These are phyloP conservation scores for Neelides sp. DNA, from an alignment of 1,140 invertebrate species.

Conservation along the genomic window DNA sequence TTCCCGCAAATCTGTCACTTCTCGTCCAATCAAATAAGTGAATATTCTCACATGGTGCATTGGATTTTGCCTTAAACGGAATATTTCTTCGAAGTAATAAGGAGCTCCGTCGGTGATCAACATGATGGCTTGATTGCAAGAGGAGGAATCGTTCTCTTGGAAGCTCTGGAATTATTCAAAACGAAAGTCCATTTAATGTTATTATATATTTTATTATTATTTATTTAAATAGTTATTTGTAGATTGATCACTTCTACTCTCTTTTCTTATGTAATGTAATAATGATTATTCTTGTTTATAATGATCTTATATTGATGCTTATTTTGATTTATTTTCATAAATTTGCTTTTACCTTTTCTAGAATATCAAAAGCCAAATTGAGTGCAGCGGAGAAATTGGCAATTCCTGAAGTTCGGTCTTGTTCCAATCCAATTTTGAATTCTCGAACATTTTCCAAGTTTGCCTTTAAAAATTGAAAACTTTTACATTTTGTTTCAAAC, in stretches of 20 bases:
- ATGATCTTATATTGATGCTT: too few relatives aligned
- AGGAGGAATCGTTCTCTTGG: conserved; percentile 59
- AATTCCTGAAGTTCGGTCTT: conserved; percentile 69
- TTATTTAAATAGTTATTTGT: too few relatives aligned
- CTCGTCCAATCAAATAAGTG: conserved; percentile 91
- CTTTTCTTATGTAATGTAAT: too few relatives aligned
- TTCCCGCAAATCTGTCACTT: conserved; percentile 79
- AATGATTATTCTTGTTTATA: too few relatives aligned
- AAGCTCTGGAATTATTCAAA: too few relatives aligned
- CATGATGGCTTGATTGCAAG: conserved; percentile 98
- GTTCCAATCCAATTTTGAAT: conserved; percentile 50
- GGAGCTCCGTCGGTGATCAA: conserved; percentile 94
- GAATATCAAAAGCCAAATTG: conserved; percentile 73
- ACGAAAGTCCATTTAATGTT: too few relatives aligned
- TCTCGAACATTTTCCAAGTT: conserved; percentile 73
- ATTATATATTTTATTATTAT: too few relatives aligned
- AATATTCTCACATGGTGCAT: conserved; percentile 65
- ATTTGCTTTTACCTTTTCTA: conserved; percentile 47
- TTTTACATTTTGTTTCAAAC: not conserved
- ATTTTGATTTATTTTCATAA: too few relatives aligned
- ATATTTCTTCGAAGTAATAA: conserved; percentile 81
- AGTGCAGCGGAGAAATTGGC: conserved; percentile 90
- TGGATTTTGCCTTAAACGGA: conserved; percentile 47
- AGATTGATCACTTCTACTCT: too few relatives aligned
- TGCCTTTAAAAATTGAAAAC: conserved; percentile 44